Evolutionary conservation across 2,888 invertebrate species (phyloP).

Genomic region (Callinectes sapidus): DNA sequence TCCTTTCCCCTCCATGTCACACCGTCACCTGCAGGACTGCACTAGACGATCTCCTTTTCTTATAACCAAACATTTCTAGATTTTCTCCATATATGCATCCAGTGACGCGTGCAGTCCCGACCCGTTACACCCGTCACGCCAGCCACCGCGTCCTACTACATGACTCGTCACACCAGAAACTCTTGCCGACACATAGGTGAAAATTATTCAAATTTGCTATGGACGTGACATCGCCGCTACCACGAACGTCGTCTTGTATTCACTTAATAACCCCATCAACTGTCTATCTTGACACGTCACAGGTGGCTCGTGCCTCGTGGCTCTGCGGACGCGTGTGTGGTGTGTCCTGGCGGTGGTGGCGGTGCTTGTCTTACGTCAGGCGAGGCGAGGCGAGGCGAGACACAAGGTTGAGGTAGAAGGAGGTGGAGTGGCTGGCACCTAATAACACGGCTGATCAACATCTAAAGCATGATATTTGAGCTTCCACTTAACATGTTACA

Average conservation of each 20-base stretch:
- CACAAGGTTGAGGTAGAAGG: background rate
- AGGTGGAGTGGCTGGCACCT: background rate
- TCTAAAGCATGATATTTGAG: background rate
- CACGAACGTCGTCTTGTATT: background rate
- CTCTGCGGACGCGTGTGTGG: background rate
- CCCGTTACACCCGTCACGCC: background rate
- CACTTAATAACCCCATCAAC: background rate
- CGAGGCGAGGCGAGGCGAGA: background rate
- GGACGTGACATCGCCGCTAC: background rate
- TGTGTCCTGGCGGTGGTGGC: background rate
- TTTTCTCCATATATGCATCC: background rate
- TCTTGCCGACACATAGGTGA: background rate
- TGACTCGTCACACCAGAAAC: background rate
- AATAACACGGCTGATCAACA: background rate
- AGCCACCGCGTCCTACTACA: background rate
- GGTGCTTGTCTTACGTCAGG: conserved; percentile 3
- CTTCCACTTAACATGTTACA: background rate
- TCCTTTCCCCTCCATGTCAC: background rate
- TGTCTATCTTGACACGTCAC: background rate
- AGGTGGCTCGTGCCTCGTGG: background rate
- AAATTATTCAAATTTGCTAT: background rate
- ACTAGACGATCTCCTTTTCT: background rate
- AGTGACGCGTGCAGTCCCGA: background rate
- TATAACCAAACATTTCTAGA: background rate
- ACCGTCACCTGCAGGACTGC: background rate